These are phyloP conservation scores for Stenopsyche tienmushanensis DNA, from an alignment of 1,140 invertebrate species.

Conservation along the genomic window DNA sequence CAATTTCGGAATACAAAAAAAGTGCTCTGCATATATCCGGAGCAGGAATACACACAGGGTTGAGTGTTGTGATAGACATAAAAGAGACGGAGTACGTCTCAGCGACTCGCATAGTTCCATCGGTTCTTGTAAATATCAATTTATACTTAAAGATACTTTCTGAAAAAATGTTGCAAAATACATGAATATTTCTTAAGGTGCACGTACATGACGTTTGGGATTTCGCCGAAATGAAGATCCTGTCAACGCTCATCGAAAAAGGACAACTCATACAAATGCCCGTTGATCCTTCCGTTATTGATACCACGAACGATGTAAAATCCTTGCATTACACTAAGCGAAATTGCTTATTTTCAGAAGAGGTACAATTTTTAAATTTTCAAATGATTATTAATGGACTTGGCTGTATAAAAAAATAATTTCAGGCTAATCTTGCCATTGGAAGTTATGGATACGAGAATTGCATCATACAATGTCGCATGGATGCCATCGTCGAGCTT, in stretches of 20 bases:
- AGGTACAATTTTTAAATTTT: constrained; percentile 20
- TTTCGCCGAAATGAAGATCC: constrained; percentile 30
- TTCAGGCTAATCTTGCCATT: constrained; percentile 26
- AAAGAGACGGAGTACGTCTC: constrained; percentile 25
- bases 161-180: not conserved
- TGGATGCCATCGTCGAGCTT: constrained; percentile 28
- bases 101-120: constrained; percentile 25
- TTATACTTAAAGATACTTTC: not conserved
- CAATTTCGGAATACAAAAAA: constrained; percentile 5
- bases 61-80: constrained; percentile 29
- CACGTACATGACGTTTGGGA: constrained; percentile 29
- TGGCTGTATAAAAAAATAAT: not conserved
- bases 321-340: constrained; percentile 25
- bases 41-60: constrained; percentile 35
- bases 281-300: constrained; percentile 31
- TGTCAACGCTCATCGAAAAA: constrained; percentile 25
- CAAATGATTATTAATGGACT: too few relatives aligned
- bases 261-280: constrained; percentile 30
- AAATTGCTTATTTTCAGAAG: constrained; percentile 33
- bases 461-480: constrained; percentile 36
- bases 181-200: constrained; percentile 13
- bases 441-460: constrained; percentile 39
- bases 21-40: constrained; percentile 18
- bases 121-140: constrained; percentile 26
- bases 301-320: constrained; percentile 38